Percentiles rank a stretch among this genome's conserved stretches.
Conservation (phyloP, 2,113 vertebrate species). For the human region DNA sequence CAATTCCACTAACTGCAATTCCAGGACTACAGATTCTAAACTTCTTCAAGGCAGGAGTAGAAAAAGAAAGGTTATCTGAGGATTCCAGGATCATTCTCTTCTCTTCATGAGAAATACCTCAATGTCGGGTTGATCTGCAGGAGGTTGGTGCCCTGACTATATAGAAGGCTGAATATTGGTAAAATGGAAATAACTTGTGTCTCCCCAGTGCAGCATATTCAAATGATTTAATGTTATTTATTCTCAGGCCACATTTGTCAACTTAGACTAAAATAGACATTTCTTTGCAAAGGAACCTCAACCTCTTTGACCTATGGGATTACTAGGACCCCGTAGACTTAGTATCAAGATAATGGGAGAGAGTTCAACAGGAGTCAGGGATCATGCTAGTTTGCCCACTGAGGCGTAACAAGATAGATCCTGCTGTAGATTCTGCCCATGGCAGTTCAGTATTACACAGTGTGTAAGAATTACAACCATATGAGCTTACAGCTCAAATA, state of each 20-base stretch:
- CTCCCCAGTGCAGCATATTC: neutral
- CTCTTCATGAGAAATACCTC: neutral
- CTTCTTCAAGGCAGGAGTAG: slow-evolving; percentile 11
- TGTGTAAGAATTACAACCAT: neutral
- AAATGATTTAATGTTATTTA: neutral
- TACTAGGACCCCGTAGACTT: neutral
- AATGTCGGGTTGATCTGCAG: neutral
- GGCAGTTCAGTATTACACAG: neutral
- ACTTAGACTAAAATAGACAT: neutral
- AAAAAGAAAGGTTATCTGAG: slow-evolving; percentile 46
- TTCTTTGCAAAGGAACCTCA: neutral
- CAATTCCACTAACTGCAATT: neutral
- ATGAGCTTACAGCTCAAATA: neutral
- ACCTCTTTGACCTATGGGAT: neutral
- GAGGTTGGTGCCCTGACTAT: neutral
- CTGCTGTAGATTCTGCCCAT: neutral
- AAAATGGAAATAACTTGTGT: slow-evolving; percentile 29
- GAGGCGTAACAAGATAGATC: neutral
- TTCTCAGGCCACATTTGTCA: neutral
- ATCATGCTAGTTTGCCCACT: neutral
- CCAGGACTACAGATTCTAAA: slow-evolving; percentile 22
- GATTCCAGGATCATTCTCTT: slow-evolving; percentile 14
- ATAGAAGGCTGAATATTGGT: neutral
- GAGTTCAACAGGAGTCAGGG: neutral
- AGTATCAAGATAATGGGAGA: neutral